phyloP scores from a whole-genome alignment of 1,140 invertebrate genomes.

The Hydropsyche tenuis region DNA sequence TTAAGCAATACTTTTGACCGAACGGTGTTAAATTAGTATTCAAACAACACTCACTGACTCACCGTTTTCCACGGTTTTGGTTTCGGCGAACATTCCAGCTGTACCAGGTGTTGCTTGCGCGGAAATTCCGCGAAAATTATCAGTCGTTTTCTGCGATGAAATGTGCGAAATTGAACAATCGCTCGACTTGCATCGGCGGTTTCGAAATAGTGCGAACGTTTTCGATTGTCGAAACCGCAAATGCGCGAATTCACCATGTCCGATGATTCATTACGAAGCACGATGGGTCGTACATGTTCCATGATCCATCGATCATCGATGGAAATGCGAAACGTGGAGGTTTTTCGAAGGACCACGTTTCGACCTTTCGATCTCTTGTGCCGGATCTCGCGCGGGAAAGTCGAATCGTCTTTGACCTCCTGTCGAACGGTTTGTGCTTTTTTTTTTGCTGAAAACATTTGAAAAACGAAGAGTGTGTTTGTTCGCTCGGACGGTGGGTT shows the following conservation, averaged over 20 bases:
- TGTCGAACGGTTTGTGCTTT: not conserved
- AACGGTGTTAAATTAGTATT: constrained; percentile 9
- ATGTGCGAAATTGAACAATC: not conserved
- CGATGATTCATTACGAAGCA: no score
- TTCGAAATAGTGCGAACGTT: no score
- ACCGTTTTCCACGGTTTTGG: not conserved
- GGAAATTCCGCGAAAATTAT: not conserved
- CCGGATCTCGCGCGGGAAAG: constrained; percentile 1
- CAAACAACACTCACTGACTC: not conserved
- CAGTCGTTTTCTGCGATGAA: not conserved
- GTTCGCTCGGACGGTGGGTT: no score
- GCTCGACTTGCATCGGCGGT: no score
- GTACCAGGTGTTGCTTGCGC: not conserved
- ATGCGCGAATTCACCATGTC: no score
- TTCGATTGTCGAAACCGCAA: no score
- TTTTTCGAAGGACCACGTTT: not conserved
- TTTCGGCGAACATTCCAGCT: not conserved
- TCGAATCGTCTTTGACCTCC: not conserved
- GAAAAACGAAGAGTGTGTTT: no score
- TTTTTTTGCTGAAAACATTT: not conserved
- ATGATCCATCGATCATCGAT: no score
- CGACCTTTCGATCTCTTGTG: not conserved
- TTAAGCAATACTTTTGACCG: constrained; percentile 21
- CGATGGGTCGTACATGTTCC: no score
- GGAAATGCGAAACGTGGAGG: no score